Conservation (phyloP, 1,140 invertebrate species). For the Uloborus diversus region DNA sequence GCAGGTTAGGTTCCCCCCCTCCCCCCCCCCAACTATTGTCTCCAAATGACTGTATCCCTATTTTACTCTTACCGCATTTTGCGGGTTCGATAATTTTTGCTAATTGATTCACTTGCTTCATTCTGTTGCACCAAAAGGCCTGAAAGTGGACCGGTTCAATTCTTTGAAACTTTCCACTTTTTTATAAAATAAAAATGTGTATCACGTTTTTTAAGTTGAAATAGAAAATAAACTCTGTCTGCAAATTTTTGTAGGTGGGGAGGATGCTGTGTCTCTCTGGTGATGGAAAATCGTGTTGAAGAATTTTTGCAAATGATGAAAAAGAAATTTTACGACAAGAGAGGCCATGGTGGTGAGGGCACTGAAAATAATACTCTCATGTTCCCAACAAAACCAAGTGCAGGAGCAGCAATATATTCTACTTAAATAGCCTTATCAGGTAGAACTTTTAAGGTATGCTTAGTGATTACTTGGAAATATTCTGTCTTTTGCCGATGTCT, state of each 20-base stretch:
- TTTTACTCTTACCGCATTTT: no score
- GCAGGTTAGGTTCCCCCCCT: no score
- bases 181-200: not conserved
- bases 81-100: no score
- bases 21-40: no score
- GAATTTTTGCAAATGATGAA: constrained; percentile 77
- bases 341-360: not conserved
- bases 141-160: no score
- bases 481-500: no score
- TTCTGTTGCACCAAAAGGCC: no score
- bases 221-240: not conserved
- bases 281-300: constrained; percentile 73
- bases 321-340: constrained; percentile 74
- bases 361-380: constrained; percentile 63
- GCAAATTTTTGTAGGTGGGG: constrained; percentile 80
- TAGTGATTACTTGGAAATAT: no score
- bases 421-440: no score
- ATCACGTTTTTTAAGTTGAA: not conserved
- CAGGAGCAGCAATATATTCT: constrained; percentile 68
- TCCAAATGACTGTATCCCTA: no score
- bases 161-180: not conserved
- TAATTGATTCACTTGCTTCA: no score
- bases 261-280: constrained; percentile 90
- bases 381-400: constrained; percentile 72
- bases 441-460: no score